Conservation (phyloP, 2,888 invertebrate species). For the Cepaea hortensis region DNA sequence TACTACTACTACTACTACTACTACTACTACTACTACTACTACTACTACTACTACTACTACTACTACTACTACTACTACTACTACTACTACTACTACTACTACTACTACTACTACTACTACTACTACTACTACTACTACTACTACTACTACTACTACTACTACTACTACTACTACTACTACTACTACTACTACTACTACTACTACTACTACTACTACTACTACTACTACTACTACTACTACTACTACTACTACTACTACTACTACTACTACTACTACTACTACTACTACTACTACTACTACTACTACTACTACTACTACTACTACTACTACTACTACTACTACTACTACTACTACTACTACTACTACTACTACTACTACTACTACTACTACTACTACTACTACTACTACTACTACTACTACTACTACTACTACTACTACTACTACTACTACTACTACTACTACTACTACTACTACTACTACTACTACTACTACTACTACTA, state of each 20-base stretch:
- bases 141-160: conserved; percentile 30
- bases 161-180: conserved; percentile 14
- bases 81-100: conserved; percentile 20
- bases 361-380: not conserved
- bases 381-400: not conserved
- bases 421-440: not conserved
- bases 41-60: conserved; percentile 23
- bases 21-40: conserved; percentile 26
- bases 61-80: conserved; percentile 26
- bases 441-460: not conserved
- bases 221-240: conserved; percentile 32
- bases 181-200: conserved; percentile 30
- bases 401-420: not conserved
- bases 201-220: conserved; percentile 17
- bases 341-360: not conserved
- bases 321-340: not conserved
- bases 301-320: conserved; percentile 4
- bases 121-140: conserved; percentile 24
- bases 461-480: not conserved
- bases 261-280: not conserved
- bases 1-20: conserved; percentile 21
- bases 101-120: conserved; percentile 26
- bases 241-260: conserved; percentile 13
- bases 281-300: not conserved
- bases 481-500: not conserved